Conservation (phyloP, 1,140 invertebrate genomes). For the Aphidius ervi region DNA sequence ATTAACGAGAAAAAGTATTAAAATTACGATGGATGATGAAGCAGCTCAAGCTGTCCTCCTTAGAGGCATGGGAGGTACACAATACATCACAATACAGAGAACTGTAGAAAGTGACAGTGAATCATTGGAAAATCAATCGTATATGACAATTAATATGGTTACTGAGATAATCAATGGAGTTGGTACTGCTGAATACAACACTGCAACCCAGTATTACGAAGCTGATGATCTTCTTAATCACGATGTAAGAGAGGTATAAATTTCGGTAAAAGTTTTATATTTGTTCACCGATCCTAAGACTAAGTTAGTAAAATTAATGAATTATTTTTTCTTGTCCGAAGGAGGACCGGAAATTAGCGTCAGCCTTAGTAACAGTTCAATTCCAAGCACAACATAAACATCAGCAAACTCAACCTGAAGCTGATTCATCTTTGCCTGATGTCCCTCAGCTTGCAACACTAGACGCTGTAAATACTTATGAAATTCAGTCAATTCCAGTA, state of each 20-base stretch:
- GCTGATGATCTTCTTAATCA: slow-evolving; percentile 48
- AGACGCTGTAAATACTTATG: slow-evolving; percentile 42
- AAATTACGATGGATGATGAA: too few species aligned
- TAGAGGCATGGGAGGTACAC: slow-evolving; percentile 48
- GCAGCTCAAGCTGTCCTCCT: slow-evolving; percentile 47
- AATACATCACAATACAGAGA: slow-evolving; percentile 53
- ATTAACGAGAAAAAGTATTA: too few species aligned
- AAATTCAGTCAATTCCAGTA: slow-evolving; percentile 44
- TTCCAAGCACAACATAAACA: slow-evolving; percentile 52
- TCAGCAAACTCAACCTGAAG: slow-evolving; percentile 31
- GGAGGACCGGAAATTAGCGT: slow-evolving; percentile 55
- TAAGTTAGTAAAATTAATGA: too few species aligned
- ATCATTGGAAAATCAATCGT: slow-evolving; percentile 42
- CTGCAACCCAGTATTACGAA: slow-evolving; percentile 50
- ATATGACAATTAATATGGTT: slow-evolving; percentile 52
- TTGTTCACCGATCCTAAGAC: too few species aligned
- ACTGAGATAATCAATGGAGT: slow-evolving; percentile 51
- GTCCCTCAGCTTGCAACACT: slow-evolving; percentile 43
- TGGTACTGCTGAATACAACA: slow-evolving; percentile 42
- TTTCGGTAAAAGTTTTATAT: too few species aligned
- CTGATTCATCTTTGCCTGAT: slow-evolving; percentile 39
- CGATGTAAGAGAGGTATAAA: slow-evolving; percentile 50
- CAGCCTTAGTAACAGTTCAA: slow-evolving; percentile 55
- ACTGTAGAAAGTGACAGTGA: slow-evolving; percentile 48
- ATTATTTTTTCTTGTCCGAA: too few species aligned